Conservation (phyloP, 2,113 vertebrate species). For the Triplophysa tibetana region DNA sequence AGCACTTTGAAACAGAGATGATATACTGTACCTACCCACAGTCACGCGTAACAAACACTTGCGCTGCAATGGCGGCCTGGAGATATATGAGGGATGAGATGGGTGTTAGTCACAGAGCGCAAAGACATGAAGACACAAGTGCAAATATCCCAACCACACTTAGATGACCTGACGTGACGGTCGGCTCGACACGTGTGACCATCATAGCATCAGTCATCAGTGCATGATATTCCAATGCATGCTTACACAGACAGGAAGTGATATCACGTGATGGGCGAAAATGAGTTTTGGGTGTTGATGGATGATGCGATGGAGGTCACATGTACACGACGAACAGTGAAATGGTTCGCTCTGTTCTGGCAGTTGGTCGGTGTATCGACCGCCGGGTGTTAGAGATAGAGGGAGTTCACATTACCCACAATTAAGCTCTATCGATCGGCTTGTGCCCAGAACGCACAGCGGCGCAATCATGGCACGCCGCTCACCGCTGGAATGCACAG, state of each 20-base stretch:
- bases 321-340: constrained; percentile 37
- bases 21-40: constrained; percentile 68
- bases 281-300: not conserved
- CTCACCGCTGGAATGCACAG: not conserved
- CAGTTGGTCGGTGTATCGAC: constrained; percentile 57
- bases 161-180: not conserved
- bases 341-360: constrained; percentile 47
- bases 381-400: constrained; percentile 59
- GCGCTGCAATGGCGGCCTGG: constrained; percentile 76
- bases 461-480: constrained; percentile 39
- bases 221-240: not conserved
- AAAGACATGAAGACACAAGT: constrained; percentile 41
- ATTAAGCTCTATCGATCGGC: constrained; percentile 64
- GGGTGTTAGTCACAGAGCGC: constrained; percentile 68
- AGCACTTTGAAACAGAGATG: constrained; percentile 14
- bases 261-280: not conserved
- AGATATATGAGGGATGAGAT: constrained; percentile 78
- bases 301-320: constrained; percentile 10
- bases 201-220: not conserved
- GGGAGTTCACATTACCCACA: constrained; percentile 65
- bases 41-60: constrained; percentile 76
- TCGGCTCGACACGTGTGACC: not conserved
- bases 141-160: constrained; percentile 67
- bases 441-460: constrained; percentile 54
- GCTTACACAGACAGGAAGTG: not conserved